Base-by-base conservation (phyloP, 2,888 invertebrate species). In the Cyaniris semiargus region DNA sequence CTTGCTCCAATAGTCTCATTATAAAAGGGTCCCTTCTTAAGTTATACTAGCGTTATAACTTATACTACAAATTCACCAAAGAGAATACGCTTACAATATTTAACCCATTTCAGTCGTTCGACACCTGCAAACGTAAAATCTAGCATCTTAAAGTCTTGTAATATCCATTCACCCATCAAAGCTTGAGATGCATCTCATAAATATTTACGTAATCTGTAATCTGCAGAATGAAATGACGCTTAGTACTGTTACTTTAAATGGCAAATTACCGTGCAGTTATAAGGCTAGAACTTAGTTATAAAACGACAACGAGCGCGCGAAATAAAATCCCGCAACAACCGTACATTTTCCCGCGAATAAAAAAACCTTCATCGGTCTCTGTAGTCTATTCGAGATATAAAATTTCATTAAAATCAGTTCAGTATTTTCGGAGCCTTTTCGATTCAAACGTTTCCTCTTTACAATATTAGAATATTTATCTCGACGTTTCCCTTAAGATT, bases 401-500 rank as follows among this genome's bases (percentile, higher is more conserved):
- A 18, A 53, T 10, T 44, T 44, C 15, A 53, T 5, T 18, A 18
- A 53, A 18, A 53, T 53, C 1, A 3, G 18, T 53, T 3, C 48
- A 53, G 48, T 44, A 44, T 38, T 10, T 38, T 38, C 3, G 38
- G 38, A 38, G 38, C 38, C 8, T 38, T 38, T 38, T 38, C 38
- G 38, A 53, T 18, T 15, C 18, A 53, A 53, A 53, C 15, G 15
- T 53, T 53, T 53, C 53, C 10, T 44, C 44, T 38, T 38, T 10
- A 44, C 3, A 60, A 23, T 23, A 60, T 60, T 23, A 60, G 60
- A 60, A 13, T 60, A 8, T 70, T n/a, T n/a, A 34, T 70, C 34
- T 34, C 85, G 88, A 90, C 90, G 88, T 88, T 88, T 86, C 90
- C 90, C 86, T 88, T 88, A 76, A 76, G 77, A 78, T 79, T 78